Conservation (phyloP, 2,797 vertebrate species). For the Enteromius anoplus region DNA sequence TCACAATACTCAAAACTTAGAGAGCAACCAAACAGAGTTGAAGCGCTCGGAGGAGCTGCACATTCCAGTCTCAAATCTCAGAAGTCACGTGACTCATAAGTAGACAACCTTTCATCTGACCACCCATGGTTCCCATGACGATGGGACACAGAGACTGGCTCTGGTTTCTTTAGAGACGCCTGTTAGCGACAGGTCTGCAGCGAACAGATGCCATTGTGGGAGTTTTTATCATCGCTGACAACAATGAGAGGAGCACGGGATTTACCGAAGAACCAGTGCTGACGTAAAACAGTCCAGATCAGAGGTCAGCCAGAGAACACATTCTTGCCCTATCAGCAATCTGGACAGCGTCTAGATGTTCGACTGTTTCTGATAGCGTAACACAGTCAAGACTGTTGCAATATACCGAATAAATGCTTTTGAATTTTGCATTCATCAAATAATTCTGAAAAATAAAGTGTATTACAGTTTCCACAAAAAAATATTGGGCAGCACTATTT, state of each 20-base stretch:
- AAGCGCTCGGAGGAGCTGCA: neutral
- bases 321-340: conserved; percentile 1
- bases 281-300: neutral
- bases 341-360: neutral
- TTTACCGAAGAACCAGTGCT: neutral
- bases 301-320: neutral
- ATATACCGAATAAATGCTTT: neutral
- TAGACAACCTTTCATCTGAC: neutral
- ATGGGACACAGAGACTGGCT: neutral
- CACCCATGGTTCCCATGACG: conserved; percentile 13
- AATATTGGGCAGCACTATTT: neutral
- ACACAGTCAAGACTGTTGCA: neutral
- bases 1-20: neutral
- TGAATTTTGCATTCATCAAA: neutral
- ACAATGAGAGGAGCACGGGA: neutral
- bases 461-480: neutral
- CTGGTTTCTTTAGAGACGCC: conserved; percentile 29
- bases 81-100: neutral
- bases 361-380: neutral
- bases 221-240: neutral
- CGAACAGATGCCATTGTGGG: conserved; percentile 24
- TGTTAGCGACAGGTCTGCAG: neutral
- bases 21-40: neutral
- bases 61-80: conserved; percentile 13
- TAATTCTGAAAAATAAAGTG: neutral